Conservation (phyloP, 1,140 invertebrate species). For the Venustaconcha ellipsiformis region DNA sequence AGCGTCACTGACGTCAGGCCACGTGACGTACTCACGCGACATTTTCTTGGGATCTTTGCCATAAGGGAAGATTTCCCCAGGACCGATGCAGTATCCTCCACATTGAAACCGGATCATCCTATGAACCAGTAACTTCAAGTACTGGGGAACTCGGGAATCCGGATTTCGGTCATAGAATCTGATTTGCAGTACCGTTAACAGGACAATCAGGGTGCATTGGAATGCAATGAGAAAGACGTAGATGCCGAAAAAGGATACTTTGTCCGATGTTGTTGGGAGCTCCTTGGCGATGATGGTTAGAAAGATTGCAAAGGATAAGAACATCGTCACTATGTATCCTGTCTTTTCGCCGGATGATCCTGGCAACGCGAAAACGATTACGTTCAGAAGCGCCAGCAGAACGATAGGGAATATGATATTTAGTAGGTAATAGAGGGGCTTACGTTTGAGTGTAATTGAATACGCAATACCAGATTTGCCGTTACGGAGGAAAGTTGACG, state of each 20-base stretch:
- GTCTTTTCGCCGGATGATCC: constrained; percentile 74
- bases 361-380: constrained; percentile 74
- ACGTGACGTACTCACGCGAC: too few relatives aligned
- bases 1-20: too few relatives aligned
- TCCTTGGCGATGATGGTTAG: constrained; percentile 74
- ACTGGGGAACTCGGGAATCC: background rate
- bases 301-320: constrained; percentile 74
- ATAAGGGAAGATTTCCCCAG: too few relatives aligned
- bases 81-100: too few relatives aligned
- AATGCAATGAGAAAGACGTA: constrained; percentile 27
- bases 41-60: too few relatives aligned
- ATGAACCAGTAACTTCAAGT: background rate
- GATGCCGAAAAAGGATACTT: constrained; percentile 73
- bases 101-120: too few relatives aligned
- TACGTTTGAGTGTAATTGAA: constrained; percentile 34
- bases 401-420: constrained; percentile 74
- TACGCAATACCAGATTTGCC: too few relatives aligned
- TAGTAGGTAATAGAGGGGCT: constrained; percentile 69
- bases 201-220: constrained; percentile 16
- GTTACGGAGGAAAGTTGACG: background rate
- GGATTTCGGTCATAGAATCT: constrained; percentile 15
- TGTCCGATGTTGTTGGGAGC: constrained; percentile 73
- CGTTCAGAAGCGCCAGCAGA: constrained; percentile 72
- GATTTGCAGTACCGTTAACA: constrained; percentile 22
- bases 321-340: constrained; percentile 72